These are phyloP conservation scores for Nezara viridula DNA, from an alignment of 2,888 invertebrate genomes.

Conservation along the genomic window DNA sequence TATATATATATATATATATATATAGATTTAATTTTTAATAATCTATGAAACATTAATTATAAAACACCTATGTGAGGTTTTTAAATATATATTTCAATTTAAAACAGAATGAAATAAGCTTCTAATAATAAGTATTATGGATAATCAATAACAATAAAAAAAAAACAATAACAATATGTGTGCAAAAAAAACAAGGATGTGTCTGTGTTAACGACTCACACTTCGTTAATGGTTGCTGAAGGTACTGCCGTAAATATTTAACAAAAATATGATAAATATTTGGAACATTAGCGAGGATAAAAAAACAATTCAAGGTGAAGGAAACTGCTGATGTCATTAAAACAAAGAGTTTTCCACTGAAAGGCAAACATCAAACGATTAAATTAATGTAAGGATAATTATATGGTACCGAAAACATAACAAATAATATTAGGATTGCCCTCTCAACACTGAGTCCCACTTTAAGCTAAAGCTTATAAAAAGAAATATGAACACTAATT, in stretches of 20 bases:
- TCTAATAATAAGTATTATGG: too few species aligned
- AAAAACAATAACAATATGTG: not conserved
- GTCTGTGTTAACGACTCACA: not conserved
- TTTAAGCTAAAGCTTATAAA: too few species aligned
- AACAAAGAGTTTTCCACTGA: not conserved
- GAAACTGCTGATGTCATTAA: not conserved
- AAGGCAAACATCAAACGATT: not conserved
- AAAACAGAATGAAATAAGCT: too few species aligned
- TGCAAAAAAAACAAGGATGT: not conserved
- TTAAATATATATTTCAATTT: too few species aligned
- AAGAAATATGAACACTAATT: too few species aligned
- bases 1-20: too few species aligned
- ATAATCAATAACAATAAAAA: not conserved
- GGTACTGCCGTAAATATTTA: not conserved
- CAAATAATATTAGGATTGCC: too few species aligned
- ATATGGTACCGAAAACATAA: too few species aligned
- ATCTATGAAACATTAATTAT: too few species aligned
- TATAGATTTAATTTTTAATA: too few species aligned
- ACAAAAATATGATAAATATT: not conserved
- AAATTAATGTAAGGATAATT: not conserved
- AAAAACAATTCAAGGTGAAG: constrained; percentile 13
- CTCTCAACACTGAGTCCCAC: too few species aligned
- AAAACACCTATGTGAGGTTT: too few species aligned
- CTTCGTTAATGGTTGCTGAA: not conserved
- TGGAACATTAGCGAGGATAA: not conserved